Evolutionary conservation across 2,888 invertebrate genomes (phyloP).

Genomic region (Meta bourneti): DNA sequence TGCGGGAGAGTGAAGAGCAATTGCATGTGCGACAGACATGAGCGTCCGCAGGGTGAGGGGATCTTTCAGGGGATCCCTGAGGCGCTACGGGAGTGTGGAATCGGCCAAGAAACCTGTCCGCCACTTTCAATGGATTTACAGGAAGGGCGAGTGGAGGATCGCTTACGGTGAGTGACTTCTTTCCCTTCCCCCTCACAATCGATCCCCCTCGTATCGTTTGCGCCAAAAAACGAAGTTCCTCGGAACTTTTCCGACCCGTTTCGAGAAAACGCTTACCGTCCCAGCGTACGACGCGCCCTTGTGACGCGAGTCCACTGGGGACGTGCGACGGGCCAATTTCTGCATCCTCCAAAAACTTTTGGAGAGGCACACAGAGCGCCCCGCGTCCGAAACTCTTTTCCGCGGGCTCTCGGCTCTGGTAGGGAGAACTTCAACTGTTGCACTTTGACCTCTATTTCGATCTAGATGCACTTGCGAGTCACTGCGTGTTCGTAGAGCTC

Average conservation of each 20-base stretch:
- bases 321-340: too few species aligned
- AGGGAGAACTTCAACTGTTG: too few species aligned
- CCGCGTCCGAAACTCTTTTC: too few species aligned
- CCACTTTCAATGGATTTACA: slow-evolving; percentile 79
- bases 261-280: not conserved
- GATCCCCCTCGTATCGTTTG: slow-evolving; percentile 48
- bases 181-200: slow-evolving; percentile 62
- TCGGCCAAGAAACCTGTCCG: slow-evolving; percentile 78
- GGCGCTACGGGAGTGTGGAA: slow-evolving; percentile 79
- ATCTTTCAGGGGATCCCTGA: slow-evolving; percentile 79
- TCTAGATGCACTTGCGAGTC: too few species aligned
- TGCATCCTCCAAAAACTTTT: too few species aligned
- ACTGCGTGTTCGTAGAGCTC: too few species aligned
- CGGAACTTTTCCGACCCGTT: slow-evolving; percentile 55
- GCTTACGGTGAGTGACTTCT: slow-evolving; percentile 79
- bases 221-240: slow-evolving; percentile 57
- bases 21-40: slow-evolving; percentile 77
- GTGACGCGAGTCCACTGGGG: too few species aligned
- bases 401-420: too few species aligned
- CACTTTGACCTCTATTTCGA: too few species aligned
- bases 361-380: too few species aligned
- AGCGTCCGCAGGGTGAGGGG: slow-evolving; percentile 79
- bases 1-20: slow-evolving; percentile 54
- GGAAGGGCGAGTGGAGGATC: slow-evolving; percentile 79
- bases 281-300: not conserved